phyloP scores from a whole-genome alignment of 2,888 invertebrate genomes.

The Dryocosmus kuriphilus region DNA sequence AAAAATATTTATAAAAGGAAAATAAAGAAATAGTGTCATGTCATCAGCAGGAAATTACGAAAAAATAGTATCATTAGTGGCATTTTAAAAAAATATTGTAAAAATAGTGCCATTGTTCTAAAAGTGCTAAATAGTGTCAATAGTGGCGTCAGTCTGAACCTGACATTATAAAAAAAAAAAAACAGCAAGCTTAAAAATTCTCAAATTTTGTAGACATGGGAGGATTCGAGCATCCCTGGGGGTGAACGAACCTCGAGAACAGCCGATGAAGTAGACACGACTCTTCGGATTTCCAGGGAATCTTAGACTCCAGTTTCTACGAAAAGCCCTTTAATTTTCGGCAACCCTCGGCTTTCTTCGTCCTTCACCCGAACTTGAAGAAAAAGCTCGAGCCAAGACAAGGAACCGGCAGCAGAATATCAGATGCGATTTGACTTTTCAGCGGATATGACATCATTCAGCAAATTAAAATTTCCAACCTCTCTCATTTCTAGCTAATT shows the following conservation, averaged over 20 bases:
- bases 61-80: too few species aligned
- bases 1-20: too few species aligned
- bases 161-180: too few species aligned
- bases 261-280: constrained; percentile 36
- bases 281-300: constrained; percentile 47
- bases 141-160: too few species aligned
- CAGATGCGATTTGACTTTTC: background rate
- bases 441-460: background rate
- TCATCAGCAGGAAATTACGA: too few species aligned
- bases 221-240: constrained; percentile 43
- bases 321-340: constrained; percentile 53
- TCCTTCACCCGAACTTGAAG: constrained; percentile 40
- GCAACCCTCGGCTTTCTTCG: constrained; percentile 53
- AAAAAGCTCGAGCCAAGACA: constrained; percentile 19
- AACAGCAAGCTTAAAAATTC: background rate
- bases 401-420: background rate
- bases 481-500: background rate
- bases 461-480: background rate
- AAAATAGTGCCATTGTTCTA: too few species aligned
- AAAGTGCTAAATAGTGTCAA: too few species aligned
- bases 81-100: too few species aligned
- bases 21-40: too few species aligned
- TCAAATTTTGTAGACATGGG: background rate
- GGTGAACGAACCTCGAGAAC: constrained; percentile 51
- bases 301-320: constrained; percentile 48